Conservation (phyloP, 2,113 vertebrate genomes). For the Dasypus novemcinctus region DNA sequence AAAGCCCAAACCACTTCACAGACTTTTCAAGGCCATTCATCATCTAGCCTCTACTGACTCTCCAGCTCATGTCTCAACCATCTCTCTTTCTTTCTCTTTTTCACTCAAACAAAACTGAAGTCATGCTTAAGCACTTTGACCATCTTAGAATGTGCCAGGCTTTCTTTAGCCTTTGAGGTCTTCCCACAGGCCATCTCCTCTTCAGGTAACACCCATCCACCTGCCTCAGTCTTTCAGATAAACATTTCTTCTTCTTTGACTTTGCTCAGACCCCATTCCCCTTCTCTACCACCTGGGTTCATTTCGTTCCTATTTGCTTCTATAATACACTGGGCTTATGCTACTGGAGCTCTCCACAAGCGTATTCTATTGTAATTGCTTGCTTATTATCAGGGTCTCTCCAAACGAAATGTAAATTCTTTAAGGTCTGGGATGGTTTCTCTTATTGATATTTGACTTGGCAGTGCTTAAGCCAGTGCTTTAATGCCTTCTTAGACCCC, state of each 20-base stretch:
- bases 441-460: neutral
- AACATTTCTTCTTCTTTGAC: neutral
- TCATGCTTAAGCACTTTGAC: neutral
- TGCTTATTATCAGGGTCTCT: neutral
- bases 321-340: neutral
- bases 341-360: rapidly evolving
- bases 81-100: no score
- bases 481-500: no score
- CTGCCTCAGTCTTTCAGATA: neutral
- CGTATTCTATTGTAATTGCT: neutral
- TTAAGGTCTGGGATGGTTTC: neutral
- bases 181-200: neutral
- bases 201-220: rapidly evolving
- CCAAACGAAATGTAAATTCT: neutral
- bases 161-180: neutral
- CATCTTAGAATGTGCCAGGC: neutral
- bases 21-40: neutral
- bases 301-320: neutral
- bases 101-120: no score
- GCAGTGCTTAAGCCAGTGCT: neutral
- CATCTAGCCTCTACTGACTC: neutral
- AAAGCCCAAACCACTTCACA: neutral
- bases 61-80: neutral
- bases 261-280: neutral
- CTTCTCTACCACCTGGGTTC: neutral